Evolutionary conservation across 2,888 invertebrate genomes (phyloP).

Genomic region (Smittia aterrima): DNA sequence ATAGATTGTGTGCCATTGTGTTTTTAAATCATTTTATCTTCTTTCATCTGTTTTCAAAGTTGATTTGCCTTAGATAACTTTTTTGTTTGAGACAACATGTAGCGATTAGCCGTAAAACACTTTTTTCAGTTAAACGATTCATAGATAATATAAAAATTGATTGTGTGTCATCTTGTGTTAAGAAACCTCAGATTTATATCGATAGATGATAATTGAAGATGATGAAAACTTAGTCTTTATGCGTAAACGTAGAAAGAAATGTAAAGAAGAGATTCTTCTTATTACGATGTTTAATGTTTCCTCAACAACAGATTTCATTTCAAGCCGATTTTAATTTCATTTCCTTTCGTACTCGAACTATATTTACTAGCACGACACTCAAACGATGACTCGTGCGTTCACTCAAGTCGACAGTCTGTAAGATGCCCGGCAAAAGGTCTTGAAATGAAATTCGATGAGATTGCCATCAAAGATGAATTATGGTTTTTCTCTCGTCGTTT

Average conservation of each 20-base stretch:
- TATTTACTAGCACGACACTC: too few relatives aligned
- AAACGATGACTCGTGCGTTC: too few relatives aligned
- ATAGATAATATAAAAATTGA: background rate
- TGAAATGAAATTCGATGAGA: too few relatives aligned
- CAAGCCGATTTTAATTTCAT: too few relatives aligned
- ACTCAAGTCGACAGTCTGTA: too few relatives aligned
- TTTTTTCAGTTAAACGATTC: conserved; percentile 4
- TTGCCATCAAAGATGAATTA: too few relatives aligned
- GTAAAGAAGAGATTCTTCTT: background rate
- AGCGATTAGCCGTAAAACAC: conserved; percentile 11
- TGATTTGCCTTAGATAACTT: background rate
- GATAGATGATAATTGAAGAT: background rate
- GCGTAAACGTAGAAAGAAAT: background rate
- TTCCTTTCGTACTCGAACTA: too few relatives aligned
- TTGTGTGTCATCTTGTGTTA: conserved; percentile 20
- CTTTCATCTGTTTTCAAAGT: background rate
- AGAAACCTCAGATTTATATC: conserved; percentile 23
- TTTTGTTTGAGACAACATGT: background rate
- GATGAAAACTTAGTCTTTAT: conserved; percentile 18
- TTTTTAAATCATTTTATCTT: conserved; percentile 24
- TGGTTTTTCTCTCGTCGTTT: too few relatives aligned
- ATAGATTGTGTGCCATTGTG: conserved; percentile 39
- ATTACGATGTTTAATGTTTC: background rate
- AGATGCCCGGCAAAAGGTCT: too few relatives aligned
- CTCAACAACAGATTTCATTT: background rate